Conservation (phyloP, 2,888 invertebrate genomes). For the Hesperia comma region DNA sequence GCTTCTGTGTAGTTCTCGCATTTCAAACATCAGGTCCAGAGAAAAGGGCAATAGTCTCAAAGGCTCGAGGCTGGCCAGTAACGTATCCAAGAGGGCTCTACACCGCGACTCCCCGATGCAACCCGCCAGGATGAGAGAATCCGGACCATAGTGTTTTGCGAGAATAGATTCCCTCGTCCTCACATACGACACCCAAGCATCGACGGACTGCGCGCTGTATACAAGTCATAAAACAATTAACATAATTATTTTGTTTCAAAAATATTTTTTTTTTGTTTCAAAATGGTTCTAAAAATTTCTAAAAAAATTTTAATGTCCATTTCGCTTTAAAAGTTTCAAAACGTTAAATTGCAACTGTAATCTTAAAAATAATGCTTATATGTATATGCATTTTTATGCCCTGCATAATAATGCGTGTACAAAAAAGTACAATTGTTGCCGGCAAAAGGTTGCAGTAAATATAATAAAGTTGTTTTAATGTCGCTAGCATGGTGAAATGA, state of each 20-base stretch:
- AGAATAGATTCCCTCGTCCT: slow-evolving; percentile 92
- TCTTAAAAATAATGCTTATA: no score
- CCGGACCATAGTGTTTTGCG: slow-evolving; percentile 90
- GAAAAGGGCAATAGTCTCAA: slow-evolving; percentile 91
- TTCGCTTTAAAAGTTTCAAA: no score
- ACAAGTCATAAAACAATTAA: slow-evolving; percentile 10
- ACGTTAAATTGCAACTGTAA: no score
- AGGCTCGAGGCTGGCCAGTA: slow-evolving; percentile 91
- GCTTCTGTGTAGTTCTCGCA: slow-evolving; percentile 89
- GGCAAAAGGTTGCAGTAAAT: no score
- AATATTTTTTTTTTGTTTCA: no score
- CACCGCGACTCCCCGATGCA: slow-evolving; percentile 83
- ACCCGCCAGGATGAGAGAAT: slow-evolving; percentile 88
- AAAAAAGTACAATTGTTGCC: no score
- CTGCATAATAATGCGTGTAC: no score
- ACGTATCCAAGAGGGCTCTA: slow-evolving; percentile 87
- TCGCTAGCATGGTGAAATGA: no score
- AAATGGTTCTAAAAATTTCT: no score
- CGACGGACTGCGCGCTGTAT: slow-evolving; percentile 90
- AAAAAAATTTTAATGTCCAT: no score
- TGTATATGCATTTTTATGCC: no score
- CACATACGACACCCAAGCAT: slow-evolving; percentile 95
- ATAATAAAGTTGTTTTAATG: no score
- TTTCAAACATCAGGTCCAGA: slow-evolving; percentile 91
- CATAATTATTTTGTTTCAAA: neutral